phyloP scores from a whole-genome alignment of 2,113 vertebrate species.

The Chascanopsetta lugubris region DNA sequence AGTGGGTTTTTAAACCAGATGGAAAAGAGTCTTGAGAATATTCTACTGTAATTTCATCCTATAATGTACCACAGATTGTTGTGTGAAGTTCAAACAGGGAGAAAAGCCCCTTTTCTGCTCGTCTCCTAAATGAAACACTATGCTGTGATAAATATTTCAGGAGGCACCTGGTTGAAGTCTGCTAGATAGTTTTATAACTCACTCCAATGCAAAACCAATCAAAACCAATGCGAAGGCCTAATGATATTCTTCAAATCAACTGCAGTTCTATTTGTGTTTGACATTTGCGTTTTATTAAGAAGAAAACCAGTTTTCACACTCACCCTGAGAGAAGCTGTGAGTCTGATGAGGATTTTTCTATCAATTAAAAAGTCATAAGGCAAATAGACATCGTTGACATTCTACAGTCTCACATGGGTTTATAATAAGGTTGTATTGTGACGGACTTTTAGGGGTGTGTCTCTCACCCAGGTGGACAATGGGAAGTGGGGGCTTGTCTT shows the following conservation, averaged over 20 bases:
- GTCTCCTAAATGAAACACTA: constrained; percentile 24
- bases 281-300: constrained; percentile 11
- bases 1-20: too few relatives aligned
- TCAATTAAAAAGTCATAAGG: background rate
- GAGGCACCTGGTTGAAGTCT: constrained; percentile 53
- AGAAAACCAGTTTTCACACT: constrained; percentile 19
- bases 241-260: constrained; percentile 35
- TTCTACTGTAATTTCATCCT: constrained; percentile 15
- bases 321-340: too few relatives aligned
- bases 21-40: constrained; percentile 4
- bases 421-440: background rate
- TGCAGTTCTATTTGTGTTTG: constrained; percentile 37
- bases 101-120: constrained; percentile 9
- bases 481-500: too few relatives aligned
- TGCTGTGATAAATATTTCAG: constrained; percentile 60
- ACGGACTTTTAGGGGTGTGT: too few relatives aligned
- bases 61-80: constrained; percentile 22
- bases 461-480: too few relatives aligned
- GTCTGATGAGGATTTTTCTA: too few relatives aligned
- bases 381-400: too few relatives aligned
- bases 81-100: constrained; percentile 6
- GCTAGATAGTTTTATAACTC: constrained; percentile 45
- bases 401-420: background rate
- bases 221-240: constrained; percentile 52
- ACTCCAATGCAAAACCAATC: too few relatives aligned